Conservation (phyloP, 1,140 invertebrate genomes). For the Drosophila yakuba region DNA sequence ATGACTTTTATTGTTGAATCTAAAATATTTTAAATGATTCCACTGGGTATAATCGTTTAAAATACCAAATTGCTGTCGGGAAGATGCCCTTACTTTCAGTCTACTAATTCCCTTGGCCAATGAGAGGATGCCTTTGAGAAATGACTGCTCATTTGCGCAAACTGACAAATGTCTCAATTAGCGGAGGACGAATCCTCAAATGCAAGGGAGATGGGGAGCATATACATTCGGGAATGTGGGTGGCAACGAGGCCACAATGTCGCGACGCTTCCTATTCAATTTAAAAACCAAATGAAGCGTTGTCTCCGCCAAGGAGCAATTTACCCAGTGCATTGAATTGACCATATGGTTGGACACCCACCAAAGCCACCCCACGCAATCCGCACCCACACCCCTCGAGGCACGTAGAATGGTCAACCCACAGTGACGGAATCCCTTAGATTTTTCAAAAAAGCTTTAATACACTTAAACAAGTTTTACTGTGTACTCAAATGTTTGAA, state of each 20-base stretch:
- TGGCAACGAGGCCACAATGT: slow-evolving; percentile 31
- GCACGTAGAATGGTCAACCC: not conserved
- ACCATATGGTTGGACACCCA: slow-evolving; percentile 62
- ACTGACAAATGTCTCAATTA: slow-evolving; percentile 78
- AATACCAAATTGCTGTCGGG: slow-evolving; percentile 13
- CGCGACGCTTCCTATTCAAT: slow-evolving; percentile 70
- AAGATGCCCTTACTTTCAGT: slow-evolving; percentile 11
- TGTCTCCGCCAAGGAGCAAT: slow-evolving; percentile 57
- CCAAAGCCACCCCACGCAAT: slow-evolving; percentile 24
- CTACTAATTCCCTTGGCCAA: slow-evolving; percentile 9
- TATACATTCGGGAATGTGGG: not conserved
- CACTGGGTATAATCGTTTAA: slow-evolving; percentile 5
- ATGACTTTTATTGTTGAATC: too few relatives aligned
- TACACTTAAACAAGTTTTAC: not conserved
- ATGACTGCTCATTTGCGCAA: slow-evolving; percentile 59
- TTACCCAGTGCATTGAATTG: slow-evolving; percentile 73
- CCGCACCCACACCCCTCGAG: not conserved
- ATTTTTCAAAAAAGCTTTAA: slow-evolving; percentile 16
- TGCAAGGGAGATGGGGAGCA: not conserved
- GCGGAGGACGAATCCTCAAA: slow-evolving; percentile 38
- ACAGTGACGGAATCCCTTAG: not conserved
- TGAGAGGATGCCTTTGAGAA: slow-evolving; percentile 49
- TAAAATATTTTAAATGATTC: not conserved
- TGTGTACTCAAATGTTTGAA: too few relatives aligned
- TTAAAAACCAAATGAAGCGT: slow-evolving; percentile 78